phyloP scores from a whole-genome alignment of 2,888 invertebrate genomes.

The Crocallis elinguaria region DNA sequence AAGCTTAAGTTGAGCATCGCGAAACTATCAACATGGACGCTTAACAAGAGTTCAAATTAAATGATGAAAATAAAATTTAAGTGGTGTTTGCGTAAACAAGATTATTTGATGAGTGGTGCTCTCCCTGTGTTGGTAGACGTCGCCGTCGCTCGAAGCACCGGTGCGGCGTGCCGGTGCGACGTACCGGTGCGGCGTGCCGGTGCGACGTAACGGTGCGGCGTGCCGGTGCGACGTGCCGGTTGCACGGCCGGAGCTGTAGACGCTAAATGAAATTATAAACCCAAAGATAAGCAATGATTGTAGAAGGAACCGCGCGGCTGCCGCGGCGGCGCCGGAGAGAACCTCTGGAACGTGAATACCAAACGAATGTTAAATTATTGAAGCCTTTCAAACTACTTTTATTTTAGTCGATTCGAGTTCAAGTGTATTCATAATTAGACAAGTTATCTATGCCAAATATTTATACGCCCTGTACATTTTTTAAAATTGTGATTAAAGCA shows the following conservation, averaged over 20 bases:
- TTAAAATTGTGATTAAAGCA: slow-evolving; percentile 64
- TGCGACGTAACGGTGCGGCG: background rate
- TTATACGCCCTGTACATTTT: slow-evolving; percentile 70
- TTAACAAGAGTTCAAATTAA: too few species aligned
- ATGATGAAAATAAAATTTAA: too few species aligned
- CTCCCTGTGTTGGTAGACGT: too few species aligned
- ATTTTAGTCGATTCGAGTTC: slow-evolving; percentile 53
- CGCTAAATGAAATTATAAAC: slow-evolving; percentile 37
- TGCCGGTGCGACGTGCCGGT: background rate
- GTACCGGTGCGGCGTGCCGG: background rate
- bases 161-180: background rate
- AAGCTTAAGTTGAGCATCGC: too few species aligned
- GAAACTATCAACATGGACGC: too few species aligned
- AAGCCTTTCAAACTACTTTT: slow-evolving; percentile 71
- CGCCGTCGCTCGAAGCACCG: too few species aligned
- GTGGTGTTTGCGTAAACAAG: too few species aligned
- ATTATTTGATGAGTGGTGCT: too few species aligned
- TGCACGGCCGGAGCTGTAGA: too few species aligned
- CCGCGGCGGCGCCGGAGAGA: slow-evolving; percentile 81
- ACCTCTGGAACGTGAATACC: slow-evolving; percentile 67
- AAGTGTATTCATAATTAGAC: slow-evolving; percentile 60
- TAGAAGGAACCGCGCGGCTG: too few species aligned
- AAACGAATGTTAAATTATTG: slow-evolving; percentile 61
- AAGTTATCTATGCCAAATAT: slow-evolving; percentile 76
- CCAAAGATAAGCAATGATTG: slow-evolving; percentile 71